These are phyloP conservation scores for Sebastes oblongus DNA, from an alignment of 2,797 vertebrate genomes.

Conservation along the genomic window DNA sequence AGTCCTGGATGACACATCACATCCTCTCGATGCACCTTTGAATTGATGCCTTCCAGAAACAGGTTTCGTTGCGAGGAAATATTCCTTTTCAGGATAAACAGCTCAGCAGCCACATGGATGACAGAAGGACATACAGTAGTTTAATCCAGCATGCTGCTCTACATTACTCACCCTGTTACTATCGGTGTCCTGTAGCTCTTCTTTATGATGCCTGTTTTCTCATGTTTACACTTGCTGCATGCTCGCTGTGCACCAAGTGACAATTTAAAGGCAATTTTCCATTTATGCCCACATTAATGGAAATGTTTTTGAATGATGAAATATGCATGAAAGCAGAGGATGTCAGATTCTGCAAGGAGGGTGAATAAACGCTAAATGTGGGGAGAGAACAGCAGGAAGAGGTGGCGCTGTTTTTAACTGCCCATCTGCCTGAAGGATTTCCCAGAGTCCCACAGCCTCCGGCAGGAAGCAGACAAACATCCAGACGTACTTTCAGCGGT, in stretches of 20 bases:
- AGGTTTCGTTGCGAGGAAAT: constrained; percentile 38
- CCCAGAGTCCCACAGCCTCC: constrained; percentile 34
- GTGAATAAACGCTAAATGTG: constrained; percentile 41
- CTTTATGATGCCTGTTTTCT: background rate
- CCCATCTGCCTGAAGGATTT: constrained; percentile 50
- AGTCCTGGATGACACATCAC: constrained; percentile 53
- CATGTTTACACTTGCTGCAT: constrained; percentile 2
- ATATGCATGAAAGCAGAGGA: constrained; percentile 16
- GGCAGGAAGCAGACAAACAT: constrained; percentile 47
- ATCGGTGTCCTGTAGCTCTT: background rate
- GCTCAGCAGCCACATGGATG: constrained; percentile 20
- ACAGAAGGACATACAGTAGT: constrained; percentile 26
- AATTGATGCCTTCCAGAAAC: constrained; percentile 49
- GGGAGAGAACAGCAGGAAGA: constrained; percentile 38
- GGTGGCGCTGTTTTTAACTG: constrained; percentile 44
- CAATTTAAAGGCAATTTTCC: constrained; percentile 3
- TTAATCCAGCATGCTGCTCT: constrained; percentile 22
- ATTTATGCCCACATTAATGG: constrained; percentile 15
- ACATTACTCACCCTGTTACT: constrained; percentile 2
- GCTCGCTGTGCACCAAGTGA: background rate
- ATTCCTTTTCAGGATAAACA: constrained; percentile 4
- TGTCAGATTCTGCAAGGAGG: constrained; percentile 11
- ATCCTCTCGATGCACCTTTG: constrained; percentile 45
- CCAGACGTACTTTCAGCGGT: constrained; percentile 49
- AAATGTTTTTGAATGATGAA: constrained; percentile 26